Evolutionary conservation across 1,140 invertebrate genomes (phyloP), one percentile per base, ranked within the genome.

Genomic region (Diorhabda carinulata): DNA sequence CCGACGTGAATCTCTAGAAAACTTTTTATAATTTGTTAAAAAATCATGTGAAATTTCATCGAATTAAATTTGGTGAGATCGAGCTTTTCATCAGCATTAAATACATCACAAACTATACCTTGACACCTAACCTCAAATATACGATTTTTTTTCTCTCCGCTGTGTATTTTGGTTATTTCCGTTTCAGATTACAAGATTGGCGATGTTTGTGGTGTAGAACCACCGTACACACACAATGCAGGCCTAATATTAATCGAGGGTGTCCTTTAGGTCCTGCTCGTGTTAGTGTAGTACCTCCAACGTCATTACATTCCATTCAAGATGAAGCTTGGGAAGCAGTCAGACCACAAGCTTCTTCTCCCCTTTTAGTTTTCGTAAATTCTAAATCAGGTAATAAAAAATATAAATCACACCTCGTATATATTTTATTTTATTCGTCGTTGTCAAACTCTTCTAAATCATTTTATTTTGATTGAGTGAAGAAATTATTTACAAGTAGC

Each of bases 361-460:
- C 96, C 45, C 87, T 98, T 60, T 87, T 98, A 67, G 96, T 98
- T 57, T 98, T 98, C 81, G 95, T 98, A 72, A 98, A 98, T 84
- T 97, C 96, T 61, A 97, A 98, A 84, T 97, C 95, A 68, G 85
- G 86, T 86, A 72, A 77, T 25, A 25, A 25, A 25, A 25, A 25
- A 25, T 25, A 25, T 25, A 25, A 1, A 25, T 1, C 25, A 0
- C 25, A 25, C 25, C 25, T 25, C 25, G 25, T 25, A 25, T 25
- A 25, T 25, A 25, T 25, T 25, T 25, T 25, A 25, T 25, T 25
- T 25, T 25, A 25, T 25, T 25, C 25, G 25, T 25, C 25, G 25
- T 25, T 25, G 25, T 25, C 25, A 25, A 25, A 25, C 25, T 25
- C 25, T 25, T 25, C 25, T 25, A 25, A 25, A 25, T 25, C 25